These are phyloP conservation scores for Anniella stebbinsi DNA, from an alignment of 2,797 vertebrate species.

Conservation along the genomic window DNA sequence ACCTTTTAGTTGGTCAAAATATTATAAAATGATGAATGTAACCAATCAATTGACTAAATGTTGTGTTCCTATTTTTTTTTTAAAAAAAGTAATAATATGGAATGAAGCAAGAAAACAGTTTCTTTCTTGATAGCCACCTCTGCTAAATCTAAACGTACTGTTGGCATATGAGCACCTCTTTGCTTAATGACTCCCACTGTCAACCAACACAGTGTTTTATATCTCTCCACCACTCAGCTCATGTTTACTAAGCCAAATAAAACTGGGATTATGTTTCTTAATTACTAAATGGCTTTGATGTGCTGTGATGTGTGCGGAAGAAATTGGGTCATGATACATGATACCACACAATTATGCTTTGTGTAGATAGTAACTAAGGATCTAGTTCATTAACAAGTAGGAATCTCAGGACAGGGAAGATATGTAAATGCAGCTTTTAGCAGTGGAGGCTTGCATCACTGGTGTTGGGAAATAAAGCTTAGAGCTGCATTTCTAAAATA, in stretches of 20 bases:
- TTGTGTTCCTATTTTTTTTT: neutral
- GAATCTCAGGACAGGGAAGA: neutral
- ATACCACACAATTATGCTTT: conserved; percentile 33
- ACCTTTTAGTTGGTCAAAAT: neutral
- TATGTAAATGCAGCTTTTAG: neutral
- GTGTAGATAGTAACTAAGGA: neutral
- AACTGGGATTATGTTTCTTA: conserved; percentile 70
- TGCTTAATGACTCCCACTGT: conserved; percentile 61
- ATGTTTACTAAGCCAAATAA: conserved; percentile 73
- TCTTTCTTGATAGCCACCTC: neutral
- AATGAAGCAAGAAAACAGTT: fast-evolving
- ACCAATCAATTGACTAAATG: neutral
- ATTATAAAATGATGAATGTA: neutral
- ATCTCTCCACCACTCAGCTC: conserved; percentile 61
- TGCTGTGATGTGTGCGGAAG: conserved; percentile 52
- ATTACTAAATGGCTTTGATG: conserved; percentile 65
- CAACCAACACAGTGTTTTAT: conserved; percentile 58
- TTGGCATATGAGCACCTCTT: conserved; percentile 49
- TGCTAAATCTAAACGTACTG: conserved; percentile 60
- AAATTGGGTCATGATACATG: conserved; percentile 48
- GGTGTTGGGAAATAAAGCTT: neutral
- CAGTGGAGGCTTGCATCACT: neutral
- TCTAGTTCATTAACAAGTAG: neutral
- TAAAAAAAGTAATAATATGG: neutral
- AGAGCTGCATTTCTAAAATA: too few species aligned